These are phyloP conservation scores for Porites evermanni DNA, from an alignment of 92 coral and sea anemone species.

Conservation along the genomic window DNA sequence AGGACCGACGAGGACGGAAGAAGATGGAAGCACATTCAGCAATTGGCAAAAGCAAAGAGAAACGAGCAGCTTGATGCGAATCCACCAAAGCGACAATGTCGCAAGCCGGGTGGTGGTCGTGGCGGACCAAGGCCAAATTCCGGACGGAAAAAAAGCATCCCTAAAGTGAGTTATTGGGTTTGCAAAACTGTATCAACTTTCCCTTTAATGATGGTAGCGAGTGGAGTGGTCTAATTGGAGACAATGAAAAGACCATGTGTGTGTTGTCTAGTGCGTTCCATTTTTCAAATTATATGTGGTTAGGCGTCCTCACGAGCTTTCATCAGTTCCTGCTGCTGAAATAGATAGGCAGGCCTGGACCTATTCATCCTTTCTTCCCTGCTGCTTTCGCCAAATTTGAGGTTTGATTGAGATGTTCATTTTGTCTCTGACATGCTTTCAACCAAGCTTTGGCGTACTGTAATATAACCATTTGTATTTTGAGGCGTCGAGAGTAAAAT, in stretches of 20 bases:
- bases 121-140: constrained; percentile 17
- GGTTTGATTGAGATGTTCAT: too few relatives aligned
- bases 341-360: too few relatives aligned
- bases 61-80: constrained; percentile 9
- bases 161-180: constrained; percentile 14
- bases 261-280: neutral
- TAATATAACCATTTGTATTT: too few relatives aligned
- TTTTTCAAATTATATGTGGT: too few relatives aligned
- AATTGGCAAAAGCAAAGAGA: constrained; percentile 2
- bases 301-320: too few relatives aligned
- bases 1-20: too few relatives aligned
- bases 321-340: too few relatives aligned
- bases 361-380: too few relatives aligned
- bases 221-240: neutral
- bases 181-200: constrained; percentile 4
- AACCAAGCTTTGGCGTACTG: too few relatives aligned
- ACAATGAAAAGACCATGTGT: neutral
- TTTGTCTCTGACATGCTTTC: too few relatives aligned
- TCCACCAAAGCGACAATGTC: constrained; percentile 25
- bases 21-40: neutral
- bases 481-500: too few relatives aligned
- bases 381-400: too few relatives aligned
- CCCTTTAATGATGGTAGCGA: neutral
- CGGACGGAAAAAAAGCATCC: constrained; percentile 30
- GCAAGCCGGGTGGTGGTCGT: constrained; percentile 25